Conservation (phyloP, 2,888 invertebrate species). For the Tridacna gigas region DNA sequence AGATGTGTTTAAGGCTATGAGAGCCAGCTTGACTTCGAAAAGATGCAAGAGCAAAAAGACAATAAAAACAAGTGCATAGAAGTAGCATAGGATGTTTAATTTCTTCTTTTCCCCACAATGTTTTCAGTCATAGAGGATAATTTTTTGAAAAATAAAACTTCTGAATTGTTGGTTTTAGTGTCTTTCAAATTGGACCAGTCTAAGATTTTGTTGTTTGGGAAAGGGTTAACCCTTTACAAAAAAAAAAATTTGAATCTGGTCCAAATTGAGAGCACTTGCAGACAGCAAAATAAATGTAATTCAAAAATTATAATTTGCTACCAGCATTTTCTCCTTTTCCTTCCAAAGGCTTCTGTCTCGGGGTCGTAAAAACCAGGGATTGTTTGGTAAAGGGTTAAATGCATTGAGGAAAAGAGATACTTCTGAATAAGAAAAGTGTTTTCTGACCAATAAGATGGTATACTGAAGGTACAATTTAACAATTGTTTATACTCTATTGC, state of each 20-base stretch:
- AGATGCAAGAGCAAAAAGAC: constrained; percentile 17
- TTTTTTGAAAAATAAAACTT: neutral
- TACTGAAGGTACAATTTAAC: constrained; percentile 8
- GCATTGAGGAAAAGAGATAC: neutral
- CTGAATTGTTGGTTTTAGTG: neutral
- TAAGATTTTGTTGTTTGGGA: neutral
- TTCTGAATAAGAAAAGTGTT: neutral
- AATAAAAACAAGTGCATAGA: constrained; percentile 10
- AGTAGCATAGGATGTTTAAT: neutral
- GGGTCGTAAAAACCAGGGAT: neutral
- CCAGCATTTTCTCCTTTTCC: too few relatives aligned
- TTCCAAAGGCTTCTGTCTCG: neutral
- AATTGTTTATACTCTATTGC: neutral
- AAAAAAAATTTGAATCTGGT: too few relatives aligned
- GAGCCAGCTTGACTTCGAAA: constrained; percentile 16
- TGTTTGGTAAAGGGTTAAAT: constrained; percentile 5
- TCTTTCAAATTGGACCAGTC: neutral
- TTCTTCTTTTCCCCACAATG: neutral
- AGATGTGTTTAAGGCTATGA: constrained; percentile 15
- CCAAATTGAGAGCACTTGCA: too few relatives aligned
- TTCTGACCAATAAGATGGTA: constrained; percentile 7
- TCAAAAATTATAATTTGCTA: too few relatives aligned
- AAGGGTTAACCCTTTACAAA: too few relatives aligned
- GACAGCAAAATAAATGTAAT: too few relatives aligned
- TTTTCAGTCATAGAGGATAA: neutral